Conservation (phyloP, 2,888 invertebrate species). For the Drosophila algonquin region DNA sequence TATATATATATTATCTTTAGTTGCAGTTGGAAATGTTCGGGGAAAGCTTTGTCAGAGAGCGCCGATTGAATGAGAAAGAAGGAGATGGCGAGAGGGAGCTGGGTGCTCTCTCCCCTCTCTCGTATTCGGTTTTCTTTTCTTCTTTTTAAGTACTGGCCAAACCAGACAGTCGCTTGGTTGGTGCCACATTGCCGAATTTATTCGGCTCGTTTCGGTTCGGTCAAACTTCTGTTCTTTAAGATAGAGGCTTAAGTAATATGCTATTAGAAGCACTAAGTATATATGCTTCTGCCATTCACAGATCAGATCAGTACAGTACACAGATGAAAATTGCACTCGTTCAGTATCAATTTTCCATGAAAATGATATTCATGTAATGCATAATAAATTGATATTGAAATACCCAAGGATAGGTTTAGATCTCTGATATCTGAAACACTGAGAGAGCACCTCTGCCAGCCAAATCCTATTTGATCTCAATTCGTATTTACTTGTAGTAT, state of each 20-base stretch:
- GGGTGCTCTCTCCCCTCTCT: background rate
- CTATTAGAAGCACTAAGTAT: no score
- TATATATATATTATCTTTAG: conserved; percentile 8
- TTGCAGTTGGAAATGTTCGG: background rate
- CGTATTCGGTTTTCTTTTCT: no score
- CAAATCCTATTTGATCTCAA: background rate
- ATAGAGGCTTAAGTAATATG: no score
- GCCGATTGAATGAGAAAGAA: no score
- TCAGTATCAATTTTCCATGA: background rate
- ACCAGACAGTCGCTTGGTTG: no score
- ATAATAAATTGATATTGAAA: background rate
- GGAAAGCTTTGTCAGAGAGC: background rate
- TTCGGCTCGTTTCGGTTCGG: no score
- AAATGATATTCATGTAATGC: background rate
- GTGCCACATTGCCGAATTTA: no score
- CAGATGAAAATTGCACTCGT: background rate
- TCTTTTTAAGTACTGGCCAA: no score
- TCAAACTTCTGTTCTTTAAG: no score
- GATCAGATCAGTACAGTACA: no score
- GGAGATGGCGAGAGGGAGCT: no score
- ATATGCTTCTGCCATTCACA: no score
- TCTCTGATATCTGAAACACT: background rate
- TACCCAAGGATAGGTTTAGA: background rate
- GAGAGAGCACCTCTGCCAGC: background rate
- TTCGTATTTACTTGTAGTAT: background rate